These are phyloP conservation scores for Eremophila alpestris DNA, from an alignment of 2,797 vertebrate genomes.

Conservation along the genomic window DNA sequence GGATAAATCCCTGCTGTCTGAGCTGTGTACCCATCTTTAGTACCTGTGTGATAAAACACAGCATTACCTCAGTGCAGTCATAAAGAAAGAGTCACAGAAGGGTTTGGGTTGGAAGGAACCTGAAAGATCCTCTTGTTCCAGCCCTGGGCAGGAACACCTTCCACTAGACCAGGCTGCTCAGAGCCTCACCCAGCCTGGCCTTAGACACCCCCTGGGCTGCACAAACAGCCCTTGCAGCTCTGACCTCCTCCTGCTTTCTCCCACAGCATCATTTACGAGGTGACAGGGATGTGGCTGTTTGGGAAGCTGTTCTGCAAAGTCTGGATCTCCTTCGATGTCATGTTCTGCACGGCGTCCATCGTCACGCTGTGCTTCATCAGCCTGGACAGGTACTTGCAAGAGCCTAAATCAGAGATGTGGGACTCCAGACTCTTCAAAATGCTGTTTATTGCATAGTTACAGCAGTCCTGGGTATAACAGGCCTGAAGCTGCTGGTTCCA, in stretches of 20 bases:
- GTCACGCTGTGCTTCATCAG: conserved; percentile 88
- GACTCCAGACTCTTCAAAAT: too few relatives aligned
- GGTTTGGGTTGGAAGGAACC: neutral
- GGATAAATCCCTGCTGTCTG: neutral
- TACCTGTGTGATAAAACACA: rapidly evolving
- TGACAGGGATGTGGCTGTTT: conserved; percentile 74
- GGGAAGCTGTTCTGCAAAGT: conserved; percentile 82
- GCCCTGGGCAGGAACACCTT: neutral
- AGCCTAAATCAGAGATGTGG: too few relatives aligned
- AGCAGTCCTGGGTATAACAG: too few relatives aligned
- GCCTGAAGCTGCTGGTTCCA: too few relatives aligned
- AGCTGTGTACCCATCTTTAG: neutral
- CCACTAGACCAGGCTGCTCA: neutral
- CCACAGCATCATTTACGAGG: conserved; percentile 73
- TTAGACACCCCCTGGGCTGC: too few relatives aligned
- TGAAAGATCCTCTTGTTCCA: neutral
- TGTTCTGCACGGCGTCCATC: conserved; percentile 89
- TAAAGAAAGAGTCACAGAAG: neutral
- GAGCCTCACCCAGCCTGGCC: neutral
- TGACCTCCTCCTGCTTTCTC: neutral
- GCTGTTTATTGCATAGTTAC: too few relatives aligned
- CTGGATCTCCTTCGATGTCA: conserved; percentile 88
- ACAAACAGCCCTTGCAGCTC: neutral
- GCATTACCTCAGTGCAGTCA: rapidly evolving
- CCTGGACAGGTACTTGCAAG: conserved; percentile 81